Evolutionary conservation across 1,140 invertebrate genomes (phyloP).

Genomic region (Drosophila neocordata): DNA sequence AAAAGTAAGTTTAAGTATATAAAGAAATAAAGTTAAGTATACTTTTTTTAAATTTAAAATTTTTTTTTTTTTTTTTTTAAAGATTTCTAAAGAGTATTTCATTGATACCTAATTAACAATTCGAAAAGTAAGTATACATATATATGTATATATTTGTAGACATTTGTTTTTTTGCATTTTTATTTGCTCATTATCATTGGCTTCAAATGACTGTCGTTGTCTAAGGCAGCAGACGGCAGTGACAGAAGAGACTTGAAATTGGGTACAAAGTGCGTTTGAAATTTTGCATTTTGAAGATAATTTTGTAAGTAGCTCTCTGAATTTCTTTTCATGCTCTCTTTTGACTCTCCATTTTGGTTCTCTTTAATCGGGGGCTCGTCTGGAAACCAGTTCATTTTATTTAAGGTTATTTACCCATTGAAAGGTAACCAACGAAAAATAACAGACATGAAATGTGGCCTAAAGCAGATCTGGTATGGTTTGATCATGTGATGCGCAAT

Average conservation of each 20-base stretch:
- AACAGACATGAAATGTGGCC: neutral
- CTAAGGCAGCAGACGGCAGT: conserved; percentile 5
- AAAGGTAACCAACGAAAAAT: too few relatives aligned
- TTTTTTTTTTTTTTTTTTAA: too few relatives aligned
- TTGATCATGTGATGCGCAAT: conserved; percentile 15
- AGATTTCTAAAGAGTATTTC: too few relatives aligned
- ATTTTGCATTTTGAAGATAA: conserved; percentile 30
- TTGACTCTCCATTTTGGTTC: neutral
- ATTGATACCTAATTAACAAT: too few relatives aligned
- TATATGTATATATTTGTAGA: too few relatives aligned
- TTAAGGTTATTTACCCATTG: neutral
- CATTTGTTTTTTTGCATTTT: neutral
- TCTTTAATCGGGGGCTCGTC: conserved; percentile 43
- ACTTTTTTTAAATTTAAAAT: too few relatives aligned
- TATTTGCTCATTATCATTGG: conserved; percentile 56
- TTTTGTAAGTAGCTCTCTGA: neutral
- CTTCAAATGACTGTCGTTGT: conserved; percentile 45
- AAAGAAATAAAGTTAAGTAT: too few relatives aligned
- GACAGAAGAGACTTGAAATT: neutral
- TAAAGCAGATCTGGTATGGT: conserved; percentile 19
- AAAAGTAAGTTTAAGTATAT: too few relatives aligned
- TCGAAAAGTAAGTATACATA: too few relatives aligned
- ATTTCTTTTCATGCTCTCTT: neutral
- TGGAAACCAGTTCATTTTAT: conserved; percentile 25
- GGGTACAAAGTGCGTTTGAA: conserved; percentile 24